A percentile compares a stretch with the other conserved stretches of the same genome.
Evolutionary conservation across 2,888 invertebrate genomes (phyloP).

Genomic region (Ophion costatus): DNA sequence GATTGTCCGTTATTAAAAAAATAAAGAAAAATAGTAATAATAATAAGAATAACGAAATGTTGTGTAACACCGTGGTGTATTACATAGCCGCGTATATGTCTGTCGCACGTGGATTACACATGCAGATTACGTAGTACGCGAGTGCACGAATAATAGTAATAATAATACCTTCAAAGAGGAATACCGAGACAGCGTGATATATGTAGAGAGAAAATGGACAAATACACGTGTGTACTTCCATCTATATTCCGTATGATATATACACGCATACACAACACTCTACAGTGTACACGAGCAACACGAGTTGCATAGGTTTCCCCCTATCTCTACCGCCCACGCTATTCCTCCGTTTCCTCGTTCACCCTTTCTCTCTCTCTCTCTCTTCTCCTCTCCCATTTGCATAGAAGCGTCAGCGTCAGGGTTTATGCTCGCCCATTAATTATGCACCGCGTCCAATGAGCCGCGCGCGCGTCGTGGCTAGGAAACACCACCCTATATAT

Average conservation of each 20-base stretch:
- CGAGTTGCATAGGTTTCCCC: constrained; percentile 42
- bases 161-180: constrained; percentile 57
- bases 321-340: not conserved
- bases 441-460: constrained; percentile 78
- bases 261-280: not conserved
- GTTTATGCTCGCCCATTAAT: constrained; percentile 78
- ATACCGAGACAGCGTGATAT: constrained; percentile 40
- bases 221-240: constrained; percentile 13
- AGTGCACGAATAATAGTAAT: constrained; percentile 9
- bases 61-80: not conserved
- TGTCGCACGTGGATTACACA: constrained; percentile 19
- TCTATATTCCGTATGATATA: constrained; percentile 26
- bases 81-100: constrained; percentile 11
- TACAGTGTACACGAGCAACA: not conserved
- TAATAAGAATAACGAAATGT: constrained; percentile 17
- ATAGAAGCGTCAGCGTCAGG: constrained; percentile 76
- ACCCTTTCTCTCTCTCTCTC: not conserved
- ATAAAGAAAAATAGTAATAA: not conserved
- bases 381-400: constrained; percentile 69
- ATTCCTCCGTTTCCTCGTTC: no score
- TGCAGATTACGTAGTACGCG: constrained; percentile 47
- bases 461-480: constrained; percentile 64
- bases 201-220: constrained; percentile 22
- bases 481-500: constrained; percentile 41
- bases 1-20: not conserved